Conservation (phyloP, 2,888 invertebrate species). For the Bedellia somnulentella region DNA sequence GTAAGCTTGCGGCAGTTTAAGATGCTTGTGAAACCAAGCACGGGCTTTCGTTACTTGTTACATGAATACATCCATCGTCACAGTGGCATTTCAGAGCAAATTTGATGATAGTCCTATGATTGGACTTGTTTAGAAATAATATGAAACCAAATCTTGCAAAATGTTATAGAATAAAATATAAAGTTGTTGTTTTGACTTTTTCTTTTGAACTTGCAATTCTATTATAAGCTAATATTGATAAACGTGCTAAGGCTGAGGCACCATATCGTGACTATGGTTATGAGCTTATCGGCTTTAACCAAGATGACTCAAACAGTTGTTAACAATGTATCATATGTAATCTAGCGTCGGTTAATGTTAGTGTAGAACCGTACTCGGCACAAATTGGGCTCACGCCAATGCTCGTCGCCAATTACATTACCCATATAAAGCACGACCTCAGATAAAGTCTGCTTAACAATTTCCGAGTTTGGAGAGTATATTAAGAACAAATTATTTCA, state of each 20-base stretch:
- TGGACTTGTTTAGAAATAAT: too few relatives aligned
- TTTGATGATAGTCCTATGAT: too few relatives aligned
- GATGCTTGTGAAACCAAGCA: conserved; percentile 41
- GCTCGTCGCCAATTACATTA: conserved; percentile 29
- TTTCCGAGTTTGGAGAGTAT: conserved; percentile 16
- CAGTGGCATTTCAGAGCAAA: conserved; percentile 27
- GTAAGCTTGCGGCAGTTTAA: conserved; percentile 32
- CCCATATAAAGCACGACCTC: background rate
- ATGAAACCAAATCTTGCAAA: too few relatives aligned
- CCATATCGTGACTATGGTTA: too few relatives aligned
- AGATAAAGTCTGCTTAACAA: conserved; percentile 21
- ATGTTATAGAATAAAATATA: too few relatives aligned
- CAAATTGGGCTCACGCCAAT: conserved; percentile 40
- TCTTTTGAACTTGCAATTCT: too few relatives aligned
- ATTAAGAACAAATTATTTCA: conserved; percentile 11
- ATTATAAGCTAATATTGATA: too few relatives aligned
- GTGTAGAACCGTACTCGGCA: conserved; percentile 23
- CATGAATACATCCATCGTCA: conserved; percentile 23
- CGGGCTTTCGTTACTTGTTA: conserved; percentile 36
- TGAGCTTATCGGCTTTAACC: conserved; percentile 19
- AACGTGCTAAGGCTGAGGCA: too few relatives aligned
- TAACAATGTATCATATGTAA: conserved; percentile 19
- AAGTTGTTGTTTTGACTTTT: too few relatives aligned
- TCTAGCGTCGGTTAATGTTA: conserved; percentile 14
- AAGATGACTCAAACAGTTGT: conserved; percentile 15